Evolutionary conservation across 1,140 invertebrate species (phyloP).

Genomic region (Zaprionus nigranus): DNA sequence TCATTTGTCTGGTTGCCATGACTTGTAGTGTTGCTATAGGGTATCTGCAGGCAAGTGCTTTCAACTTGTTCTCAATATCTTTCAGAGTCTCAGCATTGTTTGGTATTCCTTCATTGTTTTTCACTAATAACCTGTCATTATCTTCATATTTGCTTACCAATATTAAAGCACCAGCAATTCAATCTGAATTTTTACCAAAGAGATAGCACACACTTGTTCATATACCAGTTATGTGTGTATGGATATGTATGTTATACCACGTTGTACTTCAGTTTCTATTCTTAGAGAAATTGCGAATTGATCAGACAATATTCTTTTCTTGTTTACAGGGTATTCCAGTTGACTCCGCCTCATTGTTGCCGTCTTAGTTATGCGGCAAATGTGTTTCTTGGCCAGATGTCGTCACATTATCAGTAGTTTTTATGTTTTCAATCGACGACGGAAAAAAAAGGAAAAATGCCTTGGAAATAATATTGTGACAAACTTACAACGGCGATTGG

Average conservation of each 20-base stretch:
- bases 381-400: slow-evolving; percentile 8
- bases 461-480: slow-evolving; percentile 55
- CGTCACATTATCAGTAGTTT: slow-evolving; percentile 24
- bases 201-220: not conserved
- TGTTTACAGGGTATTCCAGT: slow-evolving; percentile 9
- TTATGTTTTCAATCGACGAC: slow-evolving; percentile 20
- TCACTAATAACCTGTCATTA: slow-evolving; percentile 77
- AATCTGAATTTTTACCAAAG: not conserved
- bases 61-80: slow-evolving; percentile 7
- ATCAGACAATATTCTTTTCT: not conserved
- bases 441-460: slow-evolving; percentile 15
- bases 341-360: not conserved
- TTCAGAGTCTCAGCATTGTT: slow-evolving; percentile 67
- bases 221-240: not conserved
- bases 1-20: not conserved
- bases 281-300: not conserved
- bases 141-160: slow-evolving; percentile 75
- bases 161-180: slow-evolving; percentile 26
- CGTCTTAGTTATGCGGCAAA: not conserved
- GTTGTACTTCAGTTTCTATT: not conserved
- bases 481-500: slow-evolving; percentile 37
- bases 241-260: too few relatives aligned
- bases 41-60: not conserved
- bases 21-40: not conserved
- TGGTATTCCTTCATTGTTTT: slow-evolving; percentile 53